Evolutionary conservation across 1,140 invertebrate genomes (phyloP), one percentile per base, ranked within the genome.

Genomic region (Drosophila fuyamai): DNA sequence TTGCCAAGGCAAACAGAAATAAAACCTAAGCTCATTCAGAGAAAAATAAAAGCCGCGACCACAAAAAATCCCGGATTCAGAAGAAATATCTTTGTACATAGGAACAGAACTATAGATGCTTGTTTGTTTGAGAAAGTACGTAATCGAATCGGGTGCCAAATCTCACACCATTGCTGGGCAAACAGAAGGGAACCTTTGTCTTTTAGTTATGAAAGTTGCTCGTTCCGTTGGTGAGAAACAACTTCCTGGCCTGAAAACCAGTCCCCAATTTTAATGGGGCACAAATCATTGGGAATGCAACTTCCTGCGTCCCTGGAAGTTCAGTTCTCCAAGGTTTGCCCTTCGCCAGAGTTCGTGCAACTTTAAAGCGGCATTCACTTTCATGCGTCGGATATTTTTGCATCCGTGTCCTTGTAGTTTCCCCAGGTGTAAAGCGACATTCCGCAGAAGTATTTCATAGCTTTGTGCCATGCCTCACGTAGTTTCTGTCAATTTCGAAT

Each of bases 221-320:
- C 38, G 7, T 36, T 38, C 16, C 8, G 27, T 53, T 77, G 32
- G 47, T 5, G 27, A 14, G 36, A 38, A 32, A 29, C 53, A 47
- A 47, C 70, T 35, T 76, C 35, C 36, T 48, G 51, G 38, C 38
- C 7, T 13, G 5, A 40, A 79, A 85, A 84, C 81, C 78, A 70
- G 81, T 84, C 71, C 13, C 38, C 41, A 18, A 48, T 51, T 65
- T 58, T 61, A 75, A 65, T 63, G 56, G 66, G 47, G 16, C 57
- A 47, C 61, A 72, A 76, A 72, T 63, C 58, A 62, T 35, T 44
- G 14, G 44, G 36, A 38, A 44, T 23, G 32, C n/a, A 23, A 85
- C 81, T 85, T 85, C 81, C 81, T 85, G 81, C 57, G 66, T 73
- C 81, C 81, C 73, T 84, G 81, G 62, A 51, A 60, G 48, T 68